These are phyloP conservation scores for Paratilapia polleni DNA, from an alignment of 2,113 vertebrate genomes.

Conservation along the genomic window DNA sequence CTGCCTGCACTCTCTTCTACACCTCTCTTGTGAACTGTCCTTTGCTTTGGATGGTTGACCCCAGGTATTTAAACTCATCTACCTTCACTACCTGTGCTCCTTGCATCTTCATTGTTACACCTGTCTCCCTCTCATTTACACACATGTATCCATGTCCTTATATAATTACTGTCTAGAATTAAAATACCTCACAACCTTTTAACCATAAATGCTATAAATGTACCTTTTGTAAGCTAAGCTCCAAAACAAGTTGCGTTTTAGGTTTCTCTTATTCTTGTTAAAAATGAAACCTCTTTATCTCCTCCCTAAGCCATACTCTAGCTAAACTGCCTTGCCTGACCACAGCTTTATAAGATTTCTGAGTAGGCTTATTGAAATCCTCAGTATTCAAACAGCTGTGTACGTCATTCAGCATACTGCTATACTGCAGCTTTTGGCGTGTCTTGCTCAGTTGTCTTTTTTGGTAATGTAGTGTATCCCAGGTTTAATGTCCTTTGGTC, in stretches of 20 bases:
- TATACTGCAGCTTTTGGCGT: conserved; percentile 21
- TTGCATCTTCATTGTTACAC: no score
- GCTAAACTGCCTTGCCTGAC: conserved; percentile 38
- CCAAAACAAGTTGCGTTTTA: background rate
- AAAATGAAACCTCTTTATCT: conserved; percentile 16
- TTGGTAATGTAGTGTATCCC: conserved; percentile 7
- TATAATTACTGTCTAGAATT: background rate
- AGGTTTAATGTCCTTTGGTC: conserved; percentile 9
- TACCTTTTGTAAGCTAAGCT: background rate
- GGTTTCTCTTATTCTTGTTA: background rate
- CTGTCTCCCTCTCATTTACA: no score
- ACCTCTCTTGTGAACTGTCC: no score
- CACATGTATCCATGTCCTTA: no score
- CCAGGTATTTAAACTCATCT: no score
- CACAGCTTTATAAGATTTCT: conserved; percentile 20
- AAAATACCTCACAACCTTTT: background rate
- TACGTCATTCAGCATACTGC: background rate
- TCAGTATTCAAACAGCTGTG: conserved; percentile 6
- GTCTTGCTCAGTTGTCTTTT: no score
- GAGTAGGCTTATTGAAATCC: conserved; percentile 33
- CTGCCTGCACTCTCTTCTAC: no score
- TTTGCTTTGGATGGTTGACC: no score
- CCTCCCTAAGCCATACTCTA: conserved; percentile 15
- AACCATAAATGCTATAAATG: background rate
- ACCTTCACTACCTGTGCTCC: no score